phyloP scores from a whole-genome alignment of 1,140 invertebrate species.

The Ceratina calcarata region DNA sequence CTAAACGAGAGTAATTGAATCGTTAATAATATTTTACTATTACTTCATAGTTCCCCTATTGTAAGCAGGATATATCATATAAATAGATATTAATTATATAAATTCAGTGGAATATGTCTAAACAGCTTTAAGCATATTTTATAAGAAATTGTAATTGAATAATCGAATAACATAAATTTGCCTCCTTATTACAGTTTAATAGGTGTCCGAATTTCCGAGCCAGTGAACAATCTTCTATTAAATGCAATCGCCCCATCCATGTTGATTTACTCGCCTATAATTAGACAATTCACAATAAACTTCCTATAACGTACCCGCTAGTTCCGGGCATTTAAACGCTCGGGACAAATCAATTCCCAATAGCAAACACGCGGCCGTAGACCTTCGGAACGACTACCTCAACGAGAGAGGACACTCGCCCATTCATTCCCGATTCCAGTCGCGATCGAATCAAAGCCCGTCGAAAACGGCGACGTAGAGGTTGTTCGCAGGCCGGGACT shows the following conservation, averaged over 20 bases:
- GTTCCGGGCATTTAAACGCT: background rate
- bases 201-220: background rate
- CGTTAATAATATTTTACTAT: background rate
- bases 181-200: background rate
- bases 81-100: no score
- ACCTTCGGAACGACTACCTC: background rate
- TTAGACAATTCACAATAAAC: background rate
- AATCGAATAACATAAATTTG: no score
- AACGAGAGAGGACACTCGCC: conserved; percentile 16
- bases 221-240: background rate
- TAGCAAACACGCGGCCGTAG: background rate
- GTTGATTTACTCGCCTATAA: background rate
- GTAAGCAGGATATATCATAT: no score
- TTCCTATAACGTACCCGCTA: no score
- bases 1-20: conserved; percentile 42
- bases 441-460: conserved; percentile 7
- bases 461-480: background rate
- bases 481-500: background rate
- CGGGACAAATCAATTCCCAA: background rate
- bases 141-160: no score
- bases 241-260: background rate
- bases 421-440: conserved; percentile 19
- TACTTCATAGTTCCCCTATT: background rate
- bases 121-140: no score
- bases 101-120: no score